Evolutionary conservation across 2,888 invertebrate species (phyloP), one percentile per base, ranked within the genome.

Genomic region (Sinhomidia bicolor): DNA sequence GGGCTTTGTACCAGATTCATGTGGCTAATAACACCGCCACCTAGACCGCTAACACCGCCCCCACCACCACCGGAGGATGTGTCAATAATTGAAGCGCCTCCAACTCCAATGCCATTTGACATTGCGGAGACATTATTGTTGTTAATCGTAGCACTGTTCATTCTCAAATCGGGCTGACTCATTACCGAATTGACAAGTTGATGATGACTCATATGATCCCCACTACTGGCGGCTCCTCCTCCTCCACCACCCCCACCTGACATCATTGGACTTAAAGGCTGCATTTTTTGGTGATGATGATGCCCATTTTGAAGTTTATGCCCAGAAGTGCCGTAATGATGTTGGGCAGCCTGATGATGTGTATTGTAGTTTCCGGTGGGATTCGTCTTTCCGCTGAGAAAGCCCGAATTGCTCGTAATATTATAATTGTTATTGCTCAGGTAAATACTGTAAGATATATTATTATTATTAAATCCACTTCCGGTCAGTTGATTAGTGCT

Each of bases 381-480:
- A 54, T 84, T 89, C n/a, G 88, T 89, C n/a, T 89, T 89, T 10
- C 88, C 88, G 54, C 84, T 84, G 32, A 89, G 84, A 17, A 89
- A 89, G 17, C 88, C 88, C 36, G 88, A 89, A 47, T 85, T 88
- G 29, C 84, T 85, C 0, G 88, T 89, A 20, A 89, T 85, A 44
- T 89, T 89, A 32, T 84, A 89, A 32, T 89, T 89, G 41, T 89
- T 89, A 74, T 85, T 89, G 14, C 84, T 84, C 80, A 89, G 74
- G 74, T 89, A 89, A 51, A 89, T 80, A 41, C 84, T 85, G 60
- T 89, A 89, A 5, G 88, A 89, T 74, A 89, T 89, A 44, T 89
- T 89, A 26, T 89, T 89, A n/a, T 89, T 89, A 60, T 89, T 89
- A 36, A 89, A 89, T 12, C 84, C 88, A 84, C 88, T 89, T 44